Conservation (phyloP, 2,888 invertebrate genomes). For the Drosophila neoperkinsi region DNA sequence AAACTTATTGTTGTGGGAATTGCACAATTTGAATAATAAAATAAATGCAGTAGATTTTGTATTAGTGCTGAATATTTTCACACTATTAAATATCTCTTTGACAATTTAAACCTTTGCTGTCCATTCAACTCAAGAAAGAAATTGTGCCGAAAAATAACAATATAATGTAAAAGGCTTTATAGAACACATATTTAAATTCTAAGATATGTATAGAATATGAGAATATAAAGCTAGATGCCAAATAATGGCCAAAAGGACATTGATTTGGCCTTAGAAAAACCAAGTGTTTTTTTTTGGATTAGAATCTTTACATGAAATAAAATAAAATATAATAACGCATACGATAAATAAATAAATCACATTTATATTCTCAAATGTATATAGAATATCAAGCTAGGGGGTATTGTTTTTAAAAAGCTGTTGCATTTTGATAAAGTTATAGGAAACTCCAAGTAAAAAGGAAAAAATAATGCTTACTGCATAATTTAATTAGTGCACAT, state of each 20-base stretch:
- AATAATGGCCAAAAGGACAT: not conserved
- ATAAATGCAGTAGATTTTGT: not conserved
- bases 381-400: not conserved
- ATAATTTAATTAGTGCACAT: conserved; percentile 46
- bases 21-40: conserved; percentile 6
- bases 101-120: not conserved
- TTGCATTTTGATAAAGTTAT: not conserved
- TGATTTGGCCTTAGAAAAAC: not conserved
- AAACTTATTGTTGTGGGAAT: conserved; percentile 2
- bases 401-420: not conserved
- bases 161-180: not conserved
- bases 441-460: too few species aligned
- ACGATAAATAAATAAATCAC: not conserved
- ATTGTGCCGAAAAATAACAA: not conserved
- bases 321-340: not conserved
- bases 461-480: conserved; percentile 3
- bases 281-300: not conserved
- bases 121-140: not conserved
- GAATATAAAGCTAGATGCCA: not conserved
- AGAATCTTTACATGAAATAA: not conserved
- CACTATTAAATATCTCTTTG: not conserved
- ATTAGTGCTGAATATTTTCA: not conserved
- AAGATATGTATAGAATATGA: not conserved
- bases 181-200: not conserved
- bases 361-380: not conserved